These are phyloP conservation scores for Helostoma temminkii DNA, from an alignment of 2,797 vertebrate species.

Conservation along the genomic window DNA sequence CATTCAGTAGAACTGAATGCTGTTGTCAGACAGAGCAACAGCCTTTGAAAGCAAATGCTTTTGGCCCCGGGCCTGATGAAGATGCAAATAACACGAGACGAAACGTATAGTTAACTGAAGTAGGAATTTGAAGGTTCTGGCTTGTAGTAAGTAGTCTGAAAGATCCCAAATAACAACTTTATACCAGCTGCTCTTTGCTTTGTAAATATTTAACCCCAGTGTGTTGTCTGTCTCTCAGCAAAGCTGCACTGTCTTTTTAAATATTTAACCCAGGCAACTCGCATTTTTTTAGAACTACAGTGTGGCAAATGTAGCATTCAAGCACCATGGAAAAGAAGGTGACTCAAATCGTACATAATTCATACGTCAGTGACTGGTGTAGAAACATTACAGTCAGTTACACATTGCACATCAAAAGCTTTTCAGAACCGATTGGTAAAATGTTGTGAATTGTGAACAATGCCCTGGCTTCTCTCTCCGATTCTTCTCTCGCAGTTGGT, in stretches of 20 bases:
- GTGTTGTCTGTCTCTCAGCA: neutral
- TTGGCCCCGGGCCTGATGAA: slow-evolving; percentile 43
- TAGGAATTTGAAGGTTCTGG: neutral
- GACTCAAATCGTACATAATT: neutral
- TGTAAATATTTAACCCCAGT: neutral
- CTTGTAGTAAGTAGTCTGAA: neutral
- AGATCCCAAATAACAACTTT: neutral
- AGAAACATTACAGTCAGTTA: neutral
- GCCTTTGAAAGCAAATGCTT: slow-evolving; percentile 59
- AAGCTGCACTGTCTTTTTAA: slow-evolving; percentile 6
- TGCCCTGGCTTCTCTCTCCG: neutral
- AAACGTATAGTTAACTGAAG: neutral
- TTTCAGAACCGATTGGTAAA: neutral
- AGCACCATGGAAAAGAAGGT: neutral
- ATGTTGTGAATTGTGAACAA: neutral
- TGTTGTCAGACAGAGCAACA: slow-evolving; percentile 30
- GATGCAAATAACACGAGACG: slow-evolving; percentile 24
- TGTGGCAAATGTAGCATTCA: neutral
- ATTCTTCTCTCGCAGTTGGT: too few species aligned
- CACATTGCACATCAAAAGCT: too few species aligned
- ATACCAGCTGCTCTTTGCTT: neutral
- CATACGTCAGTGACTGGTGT: neutral
- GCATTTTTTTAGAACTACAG: neutral
- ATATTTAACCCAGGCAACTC: slow-evolving; percentile 19
- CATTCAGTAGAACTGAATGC: slow-evolving; percentile 51